Conservation (phyloP, 2,797 vertebrate species). For the Naso thynnoides region DNA sequence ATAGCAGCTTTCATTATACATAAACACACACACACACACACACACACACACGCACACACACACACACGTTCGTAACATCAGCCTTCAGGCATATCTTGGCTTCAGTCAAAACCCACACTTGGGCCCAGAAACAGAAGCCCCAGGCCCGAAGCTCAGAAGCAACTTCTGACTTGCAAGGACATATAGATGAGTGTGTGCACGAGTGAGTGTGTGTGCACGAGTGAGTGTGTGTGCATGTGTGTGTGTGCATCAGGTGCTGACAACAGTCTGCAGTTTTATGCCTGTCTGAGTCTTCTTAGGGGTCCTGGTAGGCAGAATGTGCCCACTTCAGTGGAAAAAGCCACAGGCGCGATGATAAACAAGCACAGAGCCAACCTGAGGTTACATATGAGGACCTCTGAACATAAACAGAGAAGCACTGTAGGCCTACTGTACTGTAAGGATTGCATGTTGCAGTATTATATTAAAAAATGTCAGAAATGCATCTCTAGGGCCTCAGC, state of each 20-base stretch:
- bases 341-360: slow-evolving; percentile 11
- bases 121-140: slow-evolving; percentile 38
- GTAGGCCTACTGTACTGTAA: neutral
- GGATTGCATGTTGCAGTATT: neutral
- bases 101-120: slow-evolving; percentile 41
- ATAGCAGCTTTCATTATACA: slow-evolving; percentile 72
- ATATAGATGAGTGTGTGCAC: neutral
- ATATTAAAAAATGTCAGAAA: neutral
- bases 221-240: slow-evolving; percentile 30
- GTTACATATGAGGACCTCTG: neutral
- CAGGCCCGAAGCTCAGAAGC: slow-evolving; percentile 42
- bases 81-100: slow-evolving; percentile 49
- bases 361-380: slow-evolving; percentile 6
- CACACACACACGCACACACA: slow-evolving; percentile 15
- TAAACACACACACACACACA: slow-evolving; percentile 17
- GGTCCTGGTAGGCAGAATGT: slow-evolving; percentile 46
- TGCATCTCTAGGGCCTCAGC: neutral
- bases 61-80: slow-evolving; percentile 32
- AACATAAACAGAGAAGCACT: neutral
- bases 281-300: slow-evolving; percentile 44
- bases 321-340: slow-evolving; percentile 56
- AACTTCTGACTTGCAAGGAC: slow-evolving; percentile 24
- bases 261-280: slow-evolving; percentile 59
- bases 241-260: slow-evolving; percentile 52
- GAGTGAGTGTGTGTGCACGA: neutral